phyloP scores from a whole-genome alignment of 2,888 invertebrate species.

The Nomada flava region DNA sequence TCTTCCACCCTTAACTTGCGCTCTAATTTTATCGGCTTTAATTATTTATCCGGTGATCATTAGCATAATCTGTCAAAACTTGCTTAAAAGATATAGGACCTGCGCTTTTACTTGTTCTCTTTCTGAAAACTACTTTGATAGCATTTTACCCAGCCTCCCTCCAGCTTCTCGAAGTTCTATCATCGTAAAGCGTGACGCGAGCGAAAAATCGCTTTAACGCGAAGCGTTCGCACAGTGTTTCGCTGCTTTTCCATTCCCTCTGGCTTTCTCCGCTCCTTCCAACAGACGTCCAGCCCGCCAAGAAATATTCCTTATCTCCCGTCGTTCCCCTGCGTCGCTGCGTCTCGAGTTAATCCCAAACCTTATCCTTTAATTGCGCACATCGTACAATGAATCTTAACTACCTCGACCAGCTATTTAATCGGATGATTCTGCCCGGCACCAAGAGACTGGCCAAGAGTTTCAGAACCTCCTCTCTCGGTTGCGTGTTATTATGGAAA shows the following conservation, averaged over 20 bases:
- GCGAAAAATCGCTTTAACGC: slow-evolving; percentile 31
- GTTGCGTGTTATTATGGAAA: no score
- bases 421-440: slow-evolving; percentile 41
- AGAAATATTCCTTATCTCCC: slow-evolving; percentile 35
- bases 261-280: neutral
- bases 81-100: slow-evolving; percentile 25
- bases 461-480: neutral
- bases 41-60: neutral
- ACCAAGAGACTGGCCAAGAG: neutral
- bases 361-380: slow-evolving; percentile 58
- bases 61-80: neutral
- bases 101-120: neutral
- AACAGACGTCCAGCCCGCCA: neutral
- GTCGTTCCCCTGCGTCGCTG: neutral
- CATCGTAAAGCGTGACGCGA: slow-evolving; percentile 17
- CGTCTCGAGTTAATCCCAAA: slow-evolving; percentile 36
- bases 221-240: neutral
- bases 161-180: slow-evolving; percentile 21
- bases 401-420: slow-evolving; percentile 59
- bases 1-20: neutral
- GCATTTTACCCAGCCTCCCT: neutral
- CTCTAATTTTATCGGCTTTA: neutral
- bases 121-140: neutral
- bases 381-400: slow-evolving; percentile 64
- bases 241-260: slow-evolving; percentile 24